Evolutionary conservation across 2,797 vertebrate genomes (phyloP), one percentile per base, ranked within the genome.

Genomic region (Poeciliopsis gracilis): DNA sequence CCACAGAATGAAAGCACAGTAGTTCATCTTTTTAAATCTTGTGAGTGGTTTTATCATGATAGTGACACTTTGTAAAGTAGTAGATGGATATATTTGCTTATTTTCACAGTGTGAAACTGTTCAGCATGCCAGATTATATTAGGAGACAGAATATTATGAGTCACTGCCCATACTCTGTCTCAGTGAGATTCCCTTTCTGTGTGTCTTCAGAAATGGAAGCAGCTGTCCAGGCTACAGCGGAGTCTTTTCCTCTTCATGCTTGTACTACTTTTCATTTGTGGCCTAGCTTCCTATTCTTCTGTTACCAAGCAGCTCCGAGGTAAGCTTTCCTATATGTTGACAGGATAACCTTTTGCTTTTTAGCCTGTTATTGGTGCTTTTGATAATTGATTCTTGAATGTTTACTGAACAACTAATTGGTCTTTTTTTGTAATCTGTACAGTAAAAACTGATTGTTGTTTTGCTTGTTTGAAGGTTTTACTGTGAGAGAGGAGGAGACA

Each of bases 141-240:
- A 15, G 36, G 1, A 12, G 10, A 49, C 41, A 12, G n/a, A 1
- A 10, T 8, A 30, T 75, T 4, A 61, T 61, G 30, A 75, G 30
- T 20, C 18, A 1, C 3, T 45, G 18, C 36, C 33, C 41, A 7
- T 45, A 20, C 3, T 61, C 53, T 4, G 28, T 46, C 0, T 38
- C 13, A n/a, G 1, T 76, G 15, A 2, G 5, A 72, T 16, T 33
- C 28, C 72, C 38, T 63, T 6, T 15, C 47, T 38, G 72, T 9
- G 83, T 18, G 89, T 8, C 11, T 36, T 82, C 88, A 99, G 98
- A 98, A 97, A 95, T 99, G 98, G 98, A 99, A 99, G 91, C 98
- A 97, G 89, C 94, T 99, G 88, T 98, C 97, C 9, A 93, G 97
- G 46, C 90, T 99, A 12, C 98, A 99, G 92, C 96, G 97, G 49